Conservation (phyloP, 2,113 vertebrate genomes). For the Polypterus senegalus region DNA sequence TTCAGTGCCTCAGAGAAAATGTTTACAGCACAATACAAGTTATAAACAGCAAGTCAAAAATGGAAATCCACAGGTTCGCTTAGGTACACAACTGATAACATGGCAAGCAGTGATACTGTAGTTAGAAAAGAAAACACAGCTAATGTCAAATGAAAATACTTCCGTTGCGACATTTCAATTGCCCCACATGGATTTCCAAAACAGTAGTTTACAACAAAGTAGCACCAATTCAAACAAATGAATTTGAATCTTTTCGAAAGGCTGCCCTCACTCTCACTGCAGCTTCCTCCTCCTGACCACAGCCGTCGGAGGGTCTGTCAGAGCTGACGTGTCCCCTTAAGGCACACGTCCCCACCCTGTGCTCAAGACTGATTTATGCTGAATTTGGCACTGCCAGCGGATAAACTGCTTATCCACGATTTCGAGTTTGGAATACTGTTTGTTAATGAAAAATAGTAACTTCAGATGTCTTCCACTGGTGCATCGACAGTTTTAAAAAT, state of each 20-base stretch:
- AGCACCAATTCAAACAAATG: neutral
- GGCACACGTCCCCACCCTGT: neutral
- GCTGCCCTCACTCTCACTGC: too few species aligned
- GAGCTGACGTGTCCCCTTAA: slow-evolving; percentile 9
- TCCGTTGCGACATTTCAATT: neutral
- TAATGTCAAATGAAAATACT: neutral
- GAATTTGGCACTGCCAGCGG: too few species aligned
- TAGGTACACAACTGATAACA: neutral
- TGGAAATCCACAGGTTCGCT: neutral
- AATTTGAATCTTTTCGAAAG: neutral
- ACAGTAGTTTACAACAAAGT: neutral
- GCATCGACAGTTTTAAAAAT: too few species aligned
- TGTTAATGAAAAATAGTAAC: too few species aligned
- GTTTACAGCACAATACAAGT: slow-evolving; percentile 3
- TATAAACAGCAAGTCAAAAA: neutral
- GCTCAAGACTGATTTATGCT: neutral
- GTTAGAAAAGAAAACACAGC: neutral
- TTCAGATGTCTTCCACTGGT: too few species aligned
- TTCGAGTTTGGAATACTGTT: too few species aligned
- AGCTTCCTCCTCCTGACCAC: too few species aligned
- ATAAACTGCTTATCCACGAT: too few species aligned
- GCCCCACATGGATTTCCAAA: neutral
- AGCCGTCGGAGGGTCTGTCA: slow-evolving; percentile 2
- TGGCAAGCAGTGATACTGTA: slow-evolving; percentile 3
- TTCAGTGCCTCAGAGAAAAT: neutral